These are phyloP conservation scores for Conger conger DNA, from an alignment of 2,113 vertebrate genomes.

Conservation along the genomic window DNA sequence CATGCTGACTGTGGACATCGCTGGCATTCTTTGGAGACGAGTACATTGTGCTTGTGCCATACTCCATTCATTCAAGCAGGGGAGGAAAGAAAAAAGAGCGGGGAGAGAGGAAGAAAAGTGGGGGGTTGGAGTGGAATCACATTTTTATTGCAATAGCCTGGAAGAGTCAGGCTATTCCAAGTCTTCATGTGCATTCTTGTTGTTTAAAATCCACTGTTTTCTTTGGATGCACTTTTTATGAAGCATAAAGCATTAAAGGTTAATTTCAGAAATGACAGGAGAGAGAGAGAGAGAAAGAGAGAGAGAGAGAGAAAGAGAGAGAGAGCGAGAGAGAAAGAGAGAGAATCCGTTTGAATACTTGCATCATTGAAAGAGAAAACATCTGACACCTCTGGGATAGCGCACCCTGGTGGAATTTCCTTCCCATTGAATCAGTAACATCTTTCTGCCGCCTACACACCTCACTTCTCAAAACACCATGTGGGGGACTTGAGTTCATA, in stretches of 20 bases:
- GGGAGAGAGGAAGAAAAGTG: background rate
- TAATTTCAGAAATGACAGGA: background rate
- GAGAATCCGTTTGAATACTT: background rate
- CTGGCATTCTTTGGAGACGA: constrained; percentile 10
- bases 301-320: background rate
- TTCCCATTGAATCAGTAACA: background rate
- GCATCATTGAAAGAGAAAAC: background rate
- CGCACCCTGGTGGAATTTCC: background rate
- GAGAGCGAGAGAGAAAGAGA: background rate
- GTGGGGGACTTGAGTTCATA: too few relatives aligned
- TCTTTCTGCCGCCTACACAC: background rate
- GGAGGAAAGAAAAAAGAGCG: background rate
- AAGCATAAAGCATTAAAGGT: background rate
- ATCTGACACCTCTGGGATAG: background rate
- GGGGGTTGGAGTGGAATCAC: background rate
- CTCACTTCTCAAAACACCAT: background rate
- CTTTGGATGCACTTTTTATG: background rate
- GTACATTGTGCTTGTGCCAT: constrained; percentile 9
- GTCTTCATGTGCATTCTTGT: background rate
- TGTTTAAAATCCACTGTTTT: background rate
- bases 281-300: background rate
- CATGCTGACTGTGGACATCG: constrained; percentile 6
- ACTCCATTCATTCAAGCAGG: constrained; percentile 9
- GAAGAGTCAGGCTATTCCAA: background rate
- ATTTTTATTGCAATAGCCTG: background rate